Base-by-base conservation (phyloP, 1,140 invertebrate species). In the Wiebesia pumilae region DNA sequence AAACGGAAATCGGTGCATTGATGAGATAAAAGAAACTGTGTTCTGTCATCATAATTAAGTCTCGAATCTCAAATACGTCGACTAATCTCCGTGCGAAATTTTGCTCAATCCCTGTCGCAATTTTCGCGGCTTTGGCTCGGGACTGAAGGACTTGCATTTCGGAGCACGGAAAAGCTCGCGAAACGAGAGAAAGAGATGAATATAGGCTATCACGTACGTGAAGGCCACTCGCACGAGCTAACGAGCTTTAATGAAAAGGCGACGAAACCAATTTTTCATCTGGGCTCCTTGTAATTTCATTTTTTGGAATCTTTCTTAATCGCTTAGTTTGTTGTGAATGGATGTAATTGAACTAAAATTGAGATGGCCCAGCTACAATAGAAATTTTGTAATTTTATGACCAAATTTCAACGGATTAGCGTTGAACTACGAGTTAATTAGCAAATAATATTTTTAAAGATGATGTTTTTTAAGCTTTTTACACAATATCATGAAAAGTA, bases 81-180 rank as follows among this genome's bases (percentile, higher is more conserved):
- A 73, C 40, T 43, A 67, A 67, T 43, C 21, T 33, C 4, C 19
- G 65, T 3, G 43, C 21, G 16, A 82, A 27, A 82, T 47, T 82
- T 71, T 1, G 33, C 38, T 78, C 43, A 2, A 51, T 0, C 47
- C 33, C 12, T 81, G 47, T 35, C 47, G 51, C 51, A 40, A 81
- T 40, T 69, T 30, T 65, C 62, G 54, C 27, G 69, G n/a, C 51
- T 84, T 84, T 84, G 83, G 83, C 83, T 84, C 83, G 35, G 10
- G 19, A 33, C 16, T 14, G 43, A 47, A 84, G 35, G 83, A 58
- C 30, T 77, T 77, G 30, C 33, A 51, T 27, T n/a, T 73, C 47
- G 35, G 43, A 54, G 35, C 51, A n/a, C 75, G 75, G 83, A 84
- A 84, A 84, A 78, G 82, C 51, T 62, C 30, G 67, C 19, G 27